Evolutionary conservation across 2,113 vertebrate genomes (phyloP).

Genomic region (Ifrita kowaldi): DNA sequence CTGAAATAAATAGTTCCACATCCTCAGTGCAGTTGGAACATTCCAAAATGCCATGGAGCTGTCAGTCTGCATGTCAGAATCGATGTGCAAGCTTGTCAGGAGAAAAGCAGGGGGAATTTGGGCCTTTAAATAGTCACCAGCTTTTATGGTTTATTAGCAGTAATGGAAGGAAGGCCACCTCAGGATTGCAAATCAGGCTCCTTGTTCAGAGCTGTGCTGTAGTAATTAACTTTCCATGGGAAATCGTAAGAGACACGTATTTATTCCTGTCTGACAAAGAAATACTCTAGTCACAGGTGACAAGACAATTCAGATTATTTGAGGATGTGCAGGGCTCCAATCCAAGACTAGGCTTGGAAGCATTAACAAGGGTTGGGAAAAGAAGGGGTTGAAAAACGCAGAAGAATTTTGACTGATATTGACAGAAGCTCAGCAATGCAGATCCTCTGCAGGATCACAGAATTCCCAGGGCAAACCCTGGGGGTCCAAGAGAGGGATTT

Average conservation of each 20-base stretch:
- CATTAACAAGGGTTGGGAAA: background rate
- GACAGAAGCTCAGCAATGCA: background rate
- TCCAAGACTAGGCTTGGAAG: background rate
- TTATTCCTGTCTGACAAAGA: background rate
- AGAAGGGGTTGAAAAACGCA: background rate
- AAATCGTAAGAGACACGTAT: background rate
- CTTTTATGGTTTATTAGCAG: background rate
- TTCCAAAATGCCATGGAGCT: slow-evolving; percentile 20
- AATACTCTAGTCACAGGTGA: background rate
- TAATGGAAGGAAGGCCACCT: background rate
- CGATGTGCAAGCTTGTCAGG: background rate
- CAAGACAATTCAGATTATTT: background rate
- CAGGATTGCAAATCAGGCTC: background rate
- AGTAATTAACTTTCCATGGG: background rate
- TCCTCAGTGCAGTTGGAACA: background rate
- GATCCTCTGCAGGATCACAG: background rate
- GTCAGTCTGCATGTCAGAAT: slow-evolving; percentile 15
- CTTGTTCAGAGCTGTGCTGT: background rate
- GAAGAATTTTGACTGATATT: background rate
- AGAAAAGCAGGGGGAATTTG: background rate
- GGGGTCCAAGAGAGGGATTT: background rate
- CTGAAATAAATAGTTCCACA: slow-evolving; percentile 7
- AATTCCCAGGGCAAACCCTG: background rate
- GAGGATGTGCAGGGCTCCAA: background rate
- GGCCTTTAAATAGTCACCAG: background rate